Evolutionary conservation across 2,113 vertebrate genomes (phyloP).

Genomic region (Mungos mungo): DNA sequence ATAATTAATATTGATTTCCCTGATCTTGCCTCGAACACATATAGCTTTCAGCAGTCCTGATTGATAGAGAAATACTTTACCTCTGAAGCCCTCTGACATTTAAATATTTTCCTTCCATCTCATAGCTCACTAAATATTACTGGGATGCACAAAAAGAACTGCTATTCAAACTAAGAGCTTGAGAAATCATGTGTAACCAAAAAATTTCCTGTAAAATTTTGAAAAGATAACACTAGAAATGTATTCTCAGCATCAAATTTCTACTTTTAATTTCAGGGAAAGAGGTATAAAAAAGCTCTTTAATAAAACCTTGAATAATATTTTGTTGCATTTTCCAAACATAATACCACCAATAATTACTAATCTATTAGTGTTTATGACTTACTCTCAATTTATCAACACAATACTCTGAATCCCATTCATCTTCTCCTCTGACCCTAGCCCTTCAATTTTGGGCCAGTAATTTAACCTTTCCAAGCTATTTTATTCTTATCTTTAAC

Average conservation of each 20-base stretch:
- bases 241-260: not conserved
- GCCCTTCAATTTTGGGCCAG: not conserved
- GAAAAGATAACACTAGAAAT: not conserved
- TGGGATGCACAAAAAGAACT: not conserved
- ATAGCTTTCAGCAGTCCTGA: not conserved
- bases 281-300: not conserved
- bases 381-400: not conserved
- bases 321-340: not conserved
- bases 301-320: not conserved
- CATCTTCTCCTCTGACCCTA: not conserved
- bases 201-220: not conserved
- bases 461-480: not conserved
- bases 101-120: slow-evolving; percentile 67
- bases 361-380: not conserved
- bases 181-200: not conserved
- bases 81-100: slow-evolving; percentile 57
- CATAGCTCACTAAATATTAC: slow-evolving; percentile 42
- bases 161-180: slow-evolving; percentile 26
- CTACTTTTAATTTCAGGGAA: not conserved
- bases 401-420: not conserved
- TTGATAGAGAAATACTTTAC: slow-evolving; percentile 57
- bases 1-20: slow-evolving; percentile 72
- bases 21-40: slow-evolving; percentile 36
- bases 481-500: not conserved
- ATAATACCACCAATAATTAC: not conserved